phyloP scores from a whole-genome alignment of 1,140 invertebrate genomes.

The Drosophila lacteicornis region DNA sequence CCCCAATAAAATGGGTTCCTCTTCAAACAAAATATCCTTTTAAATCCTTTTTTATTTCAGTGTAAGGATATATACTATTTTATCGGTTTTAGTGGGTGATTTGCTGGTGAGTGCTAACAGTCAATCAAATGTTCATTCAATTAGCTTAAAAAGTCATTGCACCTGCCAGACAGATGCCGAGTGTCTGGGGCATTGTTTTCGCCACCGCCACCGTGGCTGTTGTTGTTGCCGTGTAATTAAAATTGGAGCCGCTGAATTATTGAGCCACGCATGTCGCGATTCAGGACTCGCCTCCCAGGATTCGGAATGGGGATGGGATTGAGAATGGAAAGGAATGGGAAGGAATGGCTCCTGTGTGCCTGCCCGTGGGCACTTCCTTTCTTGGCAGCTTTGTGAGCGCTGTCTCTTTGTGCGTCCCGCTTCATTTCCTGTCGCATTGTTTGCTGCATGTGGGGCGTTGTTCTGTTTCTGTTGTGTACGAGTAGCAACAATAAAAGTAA shows the following conservation, averaged over 20 bases:
- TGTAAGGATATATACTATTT: not conserved
- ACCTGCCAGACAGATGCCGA: constrained; percentile 37
- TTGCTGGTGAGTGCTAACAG: constrained; percentile 32
- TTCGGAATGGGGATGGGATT: not conserved
- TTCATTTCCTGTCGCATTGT: constrained; percentile 81
- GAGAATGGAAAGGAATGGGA: too few species aligned
- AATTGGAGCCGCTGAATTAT: constrained; percentile 68
- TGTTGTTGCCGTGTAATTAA: constrained; percentile 66
- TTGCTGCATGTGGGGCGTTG: constrained; percentile 67
- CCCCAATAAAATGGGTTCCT: too few species aligned
- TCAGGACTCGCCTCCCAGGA: constrained; percentile 14
- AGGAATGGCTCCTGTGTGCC: constrained; percentile 3
- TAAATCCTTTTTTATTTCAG: not conserved
- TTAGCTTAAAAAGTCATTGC: constrained; percentile 70
- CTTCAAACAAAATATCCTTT: not conserved
- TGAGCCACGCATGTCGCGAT: constrained; percentile 62
- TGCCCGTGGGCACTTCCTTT: constrained; percentile 56
- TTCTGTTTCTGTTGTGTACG: constrained; percentile 9
- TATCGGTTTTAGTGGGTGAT: constrained; percentile 57
- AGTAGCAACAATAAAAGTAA: constrained; percentile 78
- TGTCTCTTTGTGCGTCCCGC: constrained; percentile 58
- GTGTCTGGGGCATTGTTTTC: constrained; percentile 37
- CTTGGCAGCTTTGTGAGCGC: constrained; percentile 44
- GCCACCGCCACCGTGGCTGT: not conserved
- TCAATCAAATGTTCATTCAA: constrained; percentile 68